Conservation (phyloP, 2,888 invertebrate species). For the Agrochola litura region DNA sequence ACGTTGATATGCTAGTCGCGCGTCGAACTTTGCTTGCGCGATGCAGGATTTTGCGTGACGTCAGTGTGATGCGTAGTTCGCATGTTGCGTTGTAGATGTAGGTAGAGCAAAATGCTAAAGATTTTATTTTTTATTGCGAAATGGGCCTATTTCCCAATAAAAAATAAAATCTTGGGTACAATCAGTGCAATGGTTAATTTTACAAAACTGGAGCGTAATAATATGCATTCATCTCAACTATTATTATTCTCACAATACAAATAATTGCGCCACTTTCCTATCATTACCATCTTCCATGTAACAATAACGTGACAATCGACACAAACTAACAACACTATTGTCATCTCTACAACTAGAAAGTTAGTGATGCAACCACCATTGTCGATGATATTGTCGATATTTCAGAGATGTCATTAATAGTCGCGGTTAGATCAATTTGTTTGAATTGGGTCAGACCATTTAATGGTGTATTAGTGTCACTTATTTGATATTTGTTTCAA, state of each 20-base stretch:
- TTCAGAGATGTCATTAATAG: slow-evolving; percentile 50
- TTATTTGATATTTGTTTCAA: background rate
- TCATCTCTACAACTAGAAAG: slow-evolving; percentile 52
- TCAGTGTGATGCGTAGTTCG: too few relatives aligned
- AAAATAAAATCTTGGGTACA: background rate
- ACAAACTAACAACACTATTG: slow-evolving; percentile 38
- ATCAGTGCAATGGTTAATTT: background rate
- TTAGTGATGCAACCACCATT: slow-evolving; percentile 47
- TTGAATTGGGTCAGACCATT: slow-evolving; percentile 40
- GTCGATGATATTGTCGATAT: slow-evolving; percentile 43
- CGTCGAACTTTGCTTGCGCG: too few relatives aligned
- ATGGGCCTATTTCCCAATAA: too few relatives aligned
- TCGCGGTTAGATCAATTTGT: slow-evolving; percentile 54
- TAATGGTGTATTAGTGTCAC: slow-evolving; percentile 20
- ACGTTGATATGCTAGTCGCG: too few relatives aligned
- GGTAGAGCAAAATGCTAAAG: too few relatives aligned
- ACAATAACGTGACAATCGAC: slow-evolving; percentile 51
- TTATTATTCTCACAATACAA: slow-evolving; percentile 23
- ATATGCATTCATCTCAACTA: background rate
- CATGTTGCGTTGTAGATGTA: too few relatives aligned
- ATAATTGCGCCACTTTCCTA: slow-evolving; percentile 36
- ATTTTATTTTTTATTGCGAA: too few relatives aligned
- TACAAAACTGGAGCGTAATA: slow-evolving; percentile 5
- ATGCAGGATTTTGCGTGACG: too few relatives aligned
- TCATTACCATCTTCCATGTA: slow-evolving; percentile 40